Percentiles rank a stretch among this genome's conserved stretches.
Evolutionary conservation across 2,888 invertebrate species (phyloP).

Genomic region (Limnephilus lunatus): DNA sequence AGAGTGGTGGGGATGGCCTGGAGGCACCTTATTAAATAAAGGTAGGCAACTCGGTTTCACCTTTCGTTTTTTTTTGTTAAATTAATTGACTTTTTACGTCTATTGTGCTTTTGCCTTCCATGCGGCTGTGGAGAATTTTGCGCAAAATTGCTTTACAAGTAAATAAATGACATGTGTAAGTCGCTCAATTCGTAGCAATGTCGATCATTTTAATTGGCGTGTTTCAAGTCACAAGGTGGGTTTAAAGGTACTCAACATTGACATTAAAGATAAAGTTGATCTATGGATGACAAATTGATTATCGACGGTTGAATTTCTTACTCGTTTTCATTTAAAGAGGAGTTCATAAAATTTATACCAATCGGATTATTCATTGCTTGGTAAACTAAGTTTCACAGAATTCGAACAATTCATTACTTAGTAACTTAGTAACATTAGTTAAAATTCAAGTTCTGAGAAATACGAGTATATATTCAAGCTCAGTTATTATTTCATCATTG

Average conservation of each 20-base stretch:
- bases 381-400: too few species aligned
- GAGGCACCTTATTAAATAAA: not conserved
- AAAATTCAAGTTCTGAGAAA: too few species aligned
- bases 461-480: too few species aligned
- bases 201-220: not conserved
- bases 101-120: conserved; percentile 12
- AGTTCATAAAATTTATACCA: not conserved
- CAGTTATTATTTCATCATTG: too few species aligned
- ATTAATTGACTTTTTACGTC: not conserved
- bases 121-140: too few species aligned
- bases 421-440: too few species aligned
- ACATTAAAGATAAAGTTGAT: not conserved
- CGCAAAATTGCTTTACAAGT: not conserved
- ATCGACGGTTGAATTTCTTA: not conserved
- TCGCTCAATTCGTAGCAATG: not conserved
- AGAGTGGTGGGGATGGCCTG: conserved; percentile 30
- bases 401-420: too few species aligned
- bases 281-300: not conserved
- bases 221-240: not conserved
- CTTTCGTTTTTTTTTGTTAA: conserved; percentile 23
- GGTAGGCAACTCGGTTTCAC: not conserved
- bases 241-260: not conserved
- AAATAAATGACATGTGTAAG: not conserved
- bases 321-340: too few species aligned
- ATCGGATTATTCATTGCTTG: too few species aligned